A percentile compares a stretch with the other conserved stretches of the same genome.
These are phyloP conservation scores for Physeter macrocephalus DNA, from an alignment of 2,113 vertebrate species.

Conservation along the genomic window DNA sequence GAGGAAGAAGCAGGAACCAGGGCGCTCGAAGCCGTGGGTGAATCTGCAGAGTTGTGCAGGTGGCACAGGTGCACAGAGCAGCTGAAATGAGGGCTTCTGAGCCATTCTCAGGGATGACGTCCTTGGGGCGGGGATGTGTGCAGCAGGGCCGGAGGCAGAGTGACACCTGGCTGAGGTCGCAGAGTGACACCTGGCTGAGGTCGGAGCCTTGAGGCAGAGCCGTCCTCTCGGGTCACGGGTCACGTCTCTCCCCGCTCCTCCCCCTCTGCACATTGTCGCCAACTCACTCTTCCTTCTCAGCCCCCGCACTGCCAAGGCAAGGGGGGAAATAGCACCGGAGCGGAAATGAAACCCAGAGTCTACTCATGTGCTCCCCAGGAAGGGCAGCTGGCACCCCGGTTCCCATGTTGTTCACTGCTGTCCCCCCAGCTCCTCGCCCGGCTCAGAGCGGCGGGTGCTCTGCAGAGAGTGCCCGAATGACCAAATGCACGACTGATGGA, in stretches of 20 bases:
- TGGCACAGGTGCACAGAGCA: background rate
- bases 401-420: background rate
- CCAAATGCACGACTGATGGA: background rate
- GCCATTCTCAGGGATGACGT: background rate
- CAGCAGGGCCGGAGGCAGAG: background rate
- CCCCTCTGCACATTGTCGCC: background rate
- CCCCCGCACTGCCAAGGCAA: background rate
- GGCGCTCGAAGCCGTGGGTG: background rate
- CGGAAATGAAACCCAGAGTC: background rate
- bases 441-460: background rate
- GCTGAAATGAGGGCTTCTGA: background rate
- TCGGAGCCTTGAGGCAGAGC: background rate
- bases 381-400: background rate
- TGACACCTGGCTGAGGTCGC: background rate
- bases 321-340: background rate
- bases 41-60: background rate
- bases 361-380: background rate
- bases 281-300: background rate
- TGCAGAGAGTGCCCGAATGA: background rate
- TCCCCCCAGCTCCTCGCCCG: background rate
- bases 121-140: background rate
- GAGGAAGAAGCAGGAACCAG: background rate
- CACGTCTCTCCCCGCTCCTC: background rate
- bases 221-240: background rate
- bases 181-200: background rate